Conservation (phyloP, 2,797 vertebrate genomes). For the Sebastes itinus region DNA sequence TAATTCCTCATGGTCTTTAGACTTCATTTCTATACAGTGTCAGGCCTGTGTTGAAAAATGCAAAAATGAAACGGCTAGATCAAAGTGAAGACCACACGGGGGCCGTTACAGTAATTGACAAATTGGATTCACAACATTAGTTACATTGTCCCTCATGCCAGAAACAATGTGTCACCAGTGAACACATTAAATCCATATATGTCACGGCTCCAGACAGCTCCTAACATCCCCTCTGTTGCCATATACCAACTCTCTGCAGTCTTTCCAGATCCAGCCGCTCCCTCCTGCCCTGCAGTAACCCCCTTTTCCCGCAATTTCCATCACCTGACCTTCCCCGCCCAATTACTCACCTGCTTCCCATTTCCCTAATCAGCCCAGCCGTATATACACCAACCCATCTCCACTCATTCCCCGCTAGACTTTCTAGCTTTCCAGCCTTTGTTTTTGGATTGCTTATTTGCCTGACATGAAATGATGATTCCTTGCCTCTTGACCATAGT, state of each 20-base stretch:
- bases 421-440: too few species aligned
- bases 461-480: too few species aligned
- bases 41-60: not conserved
- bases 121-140: not conserved
- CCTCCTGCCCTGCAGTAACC: not conserved
- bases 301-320: not conserved
- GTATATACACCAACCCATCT: too few species aligned
- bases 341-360: too few species aligned
- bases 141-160: not conserved
- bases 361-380: too few species aligned
- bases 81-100: not conserved
- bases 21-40: not conserved
- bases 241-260: not conserved
- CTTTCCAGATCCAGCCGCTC: too few species aligned
- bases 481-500: too few species aligned
- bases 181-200: not conserved
- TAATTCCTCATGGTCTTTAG: not conserved
- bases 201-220: not conserved
- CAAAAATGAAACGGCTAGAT: not conserved
- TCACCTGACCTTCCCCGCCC: not conserved
- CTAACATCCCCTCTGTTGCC: not conserved
- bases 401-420: too few species aligned
- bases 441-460: too few species aligned
- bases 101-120: not conserved
- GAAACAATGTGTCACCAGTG: not conserved